Percentiles rank a stretch among this genome's conserved stretches.
Evolutionary conservation across 2,113 vertebrate genomes (phyloP).

Genomic region (Malurus elegans): DNA sequence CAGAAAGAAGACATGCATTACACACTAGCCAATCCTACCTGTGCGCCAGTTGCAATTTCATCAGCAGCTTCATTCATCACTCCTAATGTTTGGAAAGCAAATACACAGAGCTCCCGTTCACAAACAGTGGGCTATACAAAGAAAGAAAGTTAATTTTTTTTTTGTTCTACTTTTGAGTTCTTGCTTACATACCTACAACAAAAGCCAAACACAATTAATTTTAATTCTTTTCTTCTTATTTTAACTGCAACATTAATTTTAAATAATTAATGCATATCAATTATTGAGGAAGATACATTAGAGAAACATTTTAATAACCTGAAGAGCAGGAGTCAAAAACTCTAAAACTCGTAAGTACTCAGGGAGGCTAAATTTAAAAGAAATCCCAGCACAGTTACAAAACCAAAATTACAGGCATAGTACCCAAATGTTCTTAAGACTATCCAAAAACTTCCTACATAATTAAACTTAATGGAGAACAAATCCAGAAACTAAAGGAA

Average conservation of each 20-base stretch:
- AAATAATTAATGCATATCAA: not conserved
- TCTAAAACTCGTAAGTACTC: not conserved
- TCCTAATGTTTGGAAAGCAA: slow-evolving; percentile 91
- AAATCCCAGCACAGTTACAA: not conserved
- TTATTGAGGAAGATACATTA: not conserved
- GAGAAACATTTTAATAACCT: not conserved
- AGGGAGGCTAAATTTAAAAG: not conserved
- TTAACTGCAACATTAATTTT: not conserved
- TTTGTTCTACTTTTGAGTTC: not conserved
- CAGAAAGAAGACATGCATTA: not conserved
- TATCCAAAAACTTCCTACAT: not conserved
- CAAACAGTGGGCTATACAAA: slow-evolving; percentile 84
- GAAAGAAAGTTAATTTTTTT: not conserved
- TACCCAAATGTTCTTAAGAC: not conserved
- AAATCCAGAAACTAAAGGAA: not conserved
- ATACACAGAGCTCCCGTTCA: slow-evolving; percentile 89
- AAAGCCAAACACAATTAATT: not conserved
- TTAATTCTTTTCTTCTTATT: not conserved
- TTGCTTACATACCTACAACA: not conserved
- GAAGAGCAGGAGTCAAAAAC: not conserved
- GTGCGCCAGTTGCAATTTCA: slow-evolving; percentile 91
- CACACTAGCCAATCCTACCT: slow-evolving; percentile 71
- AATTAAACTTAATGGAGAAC: not conserved
- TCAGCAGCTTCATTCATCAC: slow-evolving; percentile 92
- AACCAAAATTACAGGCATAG: not conserved